Evolutionary conservation across 2,797 vertebrate genomes (phyloP).

Genomic region (Vireo griseus): DNA sequence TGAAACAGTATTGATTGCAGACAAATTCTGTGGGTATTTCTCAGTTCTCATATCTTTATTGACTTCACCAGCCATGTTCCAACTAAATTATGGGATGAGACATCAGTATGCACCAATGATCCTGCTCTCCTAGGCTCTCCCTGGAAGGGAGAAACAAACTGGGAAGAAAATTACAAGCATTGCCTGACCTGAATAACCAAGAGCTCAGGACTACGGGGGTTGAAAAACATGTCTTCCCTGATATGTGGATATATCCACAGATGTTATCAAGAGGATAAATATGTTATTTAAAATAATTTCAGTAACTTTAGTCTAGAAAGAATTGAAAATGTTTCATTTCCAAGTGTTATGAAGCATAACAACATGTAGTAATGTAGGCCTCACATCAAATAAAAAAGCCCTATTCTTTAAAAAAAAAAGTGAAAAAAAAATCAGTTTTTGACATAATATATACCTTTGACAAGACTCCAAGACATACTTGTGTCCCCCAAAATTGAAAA

Average conservation of each 20-base stretch:
- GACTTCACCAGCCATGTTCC: not conserved
- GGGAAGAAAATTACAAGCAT: not conserved
- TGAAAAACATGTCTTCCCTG: not conserved
- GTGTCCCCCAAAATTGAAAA: not conserved
- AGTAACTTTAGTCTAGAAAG: not conserved
- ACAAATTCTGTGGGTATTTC: not conserved
- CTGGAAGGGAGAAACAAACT: not conserved
- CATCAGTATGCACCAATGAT: not conserved
- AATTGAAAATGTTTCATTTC: not conserved
- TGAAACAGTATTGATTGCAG: not conserved
- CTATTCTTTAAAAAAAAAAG: not conserved
- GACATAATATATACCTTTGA: not conserved
- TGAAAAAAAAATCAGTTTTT: not conserved
- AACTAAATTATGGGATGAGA: not conserved
- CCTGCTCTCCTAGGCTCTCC: not conserved
- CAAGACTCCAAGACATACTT: not conserved
- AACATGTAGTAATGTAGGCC: not conserved
- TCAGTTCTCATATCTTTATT: not conserved
- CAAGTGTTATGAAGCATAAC: not conserved
- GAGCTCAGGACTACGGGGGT: not conserved
- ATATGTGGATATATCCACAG: not conserved
- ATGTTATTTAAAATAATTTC: not conserved
- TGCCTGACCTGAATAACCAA: not conserved
- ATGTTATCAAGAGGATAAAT: not conserved
- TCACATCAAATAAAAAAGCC: not conserved